Base-by-base conservation (phyloP, 2,888 invertebrate genomes). In the Urechis unicinctus region DNA sequence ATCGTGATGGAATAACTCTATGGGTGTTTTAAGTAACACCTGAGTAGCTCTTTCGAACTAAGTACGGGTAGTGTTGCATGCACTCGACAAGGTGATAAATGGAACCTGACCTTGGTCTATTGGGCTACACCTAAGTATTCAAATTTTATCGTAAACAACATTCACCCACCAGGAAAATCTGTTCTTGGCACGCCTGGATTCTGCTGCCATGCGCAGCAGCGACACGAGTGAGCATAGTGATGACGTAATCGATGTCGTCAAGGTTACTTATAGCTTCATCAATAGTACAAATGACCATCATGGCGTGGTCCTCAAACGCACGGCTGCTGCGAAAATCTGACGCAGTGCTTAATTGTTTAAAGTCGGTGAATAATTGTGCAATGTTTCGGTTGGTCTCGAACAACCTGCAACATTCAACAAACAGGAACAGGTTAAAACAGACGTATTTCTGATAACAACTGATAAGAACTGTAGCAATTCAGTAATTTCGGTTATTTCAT, bases 241-340 rank as follows among this genome's bases (percentile, higher is more conserved):
- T 85, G 81, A 91, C 90, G 70, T 85, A 85, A 78, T 91, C 91
- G 78, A 89, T 82, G 74, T 91, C 87, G 70, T 91, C 91, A 58
- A 92, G 82, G 26, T 88, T 86, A 73, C 88, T 87, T 79, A 92
- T 91, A 59, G 90, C 88, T 72, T 91, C 90, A 74, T 92, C 91
- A 59, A 92, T 78, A 1, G 91, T 89, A 68, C 85, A 85, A 91
- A 92, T 92, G 28, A 92, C 45, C 17, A 6, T 6, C 17, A 45
- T 9, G 6, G 45, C 45, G 21, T 45, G 45, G 17, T 9, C 22
- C 22, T 21, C 6, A 6, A 45, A 45, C 17, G 13, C 17, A 6
- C 22, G 17, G 45, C 45, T 45, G 17, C 22, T 22, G 17, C 45
- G 13, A 9, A 45, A n/a, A 22, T 45, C 45, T 9, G 45, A 9